Conservation (phyloP, 1,140 invertebrate genomes). For the Diuraphis noxia region DNA sequence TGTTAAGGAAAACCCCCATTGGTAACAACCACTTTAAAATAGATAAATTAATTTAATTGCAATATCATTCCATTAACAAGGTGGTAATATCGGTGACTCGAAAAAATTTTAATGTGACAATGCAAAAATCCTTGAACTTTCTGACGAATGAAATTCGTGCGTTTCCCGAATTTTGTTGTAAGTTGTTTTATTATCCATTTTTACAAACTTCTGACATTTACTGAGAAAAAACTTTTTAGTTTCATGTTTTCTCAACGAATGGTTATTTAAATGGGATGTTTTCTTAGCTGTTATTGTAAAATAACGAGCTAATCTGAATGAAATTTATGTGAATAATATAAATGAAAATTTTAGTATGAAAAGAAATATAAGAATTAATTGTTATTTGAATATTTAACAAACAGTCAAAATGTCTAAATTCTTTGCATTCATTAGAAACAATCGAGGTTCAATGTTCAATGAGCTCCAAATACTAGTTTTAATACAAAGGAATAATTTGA, state of each 20-base stretch:
- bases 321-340: background rate
- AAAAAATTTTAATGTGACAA: background rate
- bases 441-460: background rate
- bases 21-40: no score
- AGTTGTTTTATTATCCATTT: slow-evolving; percentile 23
- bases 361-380: background rate
- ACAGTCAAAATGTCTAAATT: background rate
- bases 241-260: slow-evolving; percentile 30
- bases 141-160: background rate
- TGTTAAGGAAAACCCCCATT: no score
- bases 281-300: background rate
- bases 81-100: background rate
- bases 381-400: background rate
- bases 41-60: background rate
- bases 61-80: background rate
- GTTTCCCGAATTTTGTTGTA: slow-evolving; percentile 1
- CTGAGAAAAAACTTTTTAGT: slow-evolving; percentile 7
- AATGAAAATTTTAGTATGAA: background rate
- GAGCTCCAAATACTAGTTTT: background rate
- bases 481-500: background rate
- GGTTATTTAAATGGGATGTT: slow-evolving; percentile 5
- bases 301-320: no score
- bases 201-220: slow-evolving; percentile 32
- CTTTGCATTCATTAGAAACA: background rate
- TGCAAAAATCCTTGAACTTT: background rate